A percentile compares a stretch with the other conserved stretches of the same genome.
These are phyloP conservation scores for Cloeon dipterum DNA, from an alignment of 2,888 invertebrate species.

Conservation along the genomic window DNA sequence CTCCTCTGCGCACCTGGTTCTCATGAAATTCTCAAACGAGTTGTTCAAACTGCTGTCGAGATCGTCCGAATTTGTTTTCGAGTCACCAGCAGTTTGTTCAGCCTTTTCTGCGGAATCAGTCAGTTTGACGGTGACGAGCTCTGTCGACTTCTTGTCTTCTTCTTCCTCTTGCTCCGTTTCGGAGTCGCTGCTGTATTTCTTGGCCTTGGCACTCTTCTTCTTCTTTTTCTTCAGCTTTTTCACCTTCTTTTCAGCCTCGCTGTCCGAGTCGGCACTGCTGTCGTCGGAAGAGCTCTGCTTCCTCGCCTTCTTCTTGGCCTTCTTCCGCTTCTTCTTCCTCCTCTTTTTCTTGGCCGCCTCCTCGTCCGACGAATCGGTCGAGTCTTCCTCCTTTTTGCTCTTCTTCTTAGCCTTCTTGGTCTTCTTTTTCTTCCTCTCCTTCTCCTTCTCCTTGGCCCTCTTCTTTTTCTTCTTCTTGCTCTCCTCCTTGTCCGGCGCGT, in stretches of 20 bases:
- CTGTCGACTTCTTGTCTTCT: too few relatives aligned
- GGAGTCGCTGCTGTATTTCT: too few relatives aligned
- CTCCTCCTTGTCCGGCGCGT: background rate
- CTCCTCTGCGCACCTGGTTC: too few relatives aligned
- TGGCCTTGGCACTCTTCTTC: conserved; percentile 3
- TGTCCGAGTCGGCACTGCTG: conserved; percentile 2
- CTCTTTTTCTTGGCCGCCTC: background rate
- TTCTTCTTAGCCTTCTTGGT: background rate
- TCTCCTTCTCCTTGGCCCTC: background rate
- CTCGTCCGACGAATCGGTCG: background rate
- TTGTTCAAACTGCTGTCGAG: too few relatives aligned
- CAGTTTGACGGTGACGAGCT: too few relatives aligned
- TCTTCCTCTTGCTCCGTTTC: too few relatives aligned
- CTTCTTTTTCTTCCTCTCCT: conserved; percentile 1
- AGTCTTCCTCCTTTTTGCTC: background rate
- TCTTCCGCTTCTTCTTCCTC: background rate
- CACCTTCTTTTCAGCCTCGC: conserved; percentile 1
- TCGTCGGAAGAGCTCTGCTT: background rate
- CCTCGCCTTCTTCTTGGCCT: background rate
- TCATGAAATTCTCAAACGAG: too few relatives aligned
- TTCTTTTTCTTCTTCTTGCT: background rate
- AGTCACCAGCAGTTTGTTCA: too few relatives aligned
- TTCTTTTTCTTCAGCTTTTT: conserved; percentile 2
- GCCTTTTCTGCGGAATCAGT: too few relatives aligned
- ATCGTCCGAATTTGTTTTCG: too few relatives aligned